Percentiles rank a stretch among this genome's conserved stretches.
Evolutionary conservation across 53 echinoderm and acorn worm genomes (phyloP).

Genomic region (Patiria pectinifera): DNA sequence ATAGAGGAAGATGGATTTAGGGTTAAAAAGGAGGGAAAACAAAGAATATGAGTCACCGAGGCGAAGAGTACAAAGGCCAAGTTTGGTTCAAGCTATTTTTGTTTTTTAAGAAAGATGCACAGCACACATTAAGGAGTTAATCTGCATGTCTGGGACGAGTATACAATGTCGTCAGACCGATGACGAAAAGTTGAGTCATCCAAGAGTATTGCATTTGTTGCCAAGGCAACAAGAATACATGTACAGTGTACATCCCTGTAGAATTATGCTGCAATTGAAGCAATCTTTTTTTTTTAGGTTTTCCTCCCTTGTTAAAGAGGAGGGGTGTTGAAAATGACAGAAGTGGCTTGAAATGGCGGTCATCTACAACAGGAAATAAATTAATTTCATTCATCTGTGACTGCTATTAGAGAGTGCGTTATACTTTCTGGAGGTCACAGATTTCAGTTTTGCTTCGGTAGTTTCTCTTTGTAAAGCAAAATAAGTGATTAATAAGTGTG

Average conservation of each 20-base stretch:
- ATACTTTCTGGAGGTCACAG: too few relatives aligned
- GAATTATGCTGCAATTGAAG: not conserved
- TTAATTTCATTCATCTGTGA: too few relatives aligned
- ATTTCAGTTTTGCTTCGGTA: too few relatives aligned
- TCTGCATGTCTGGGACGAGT: not conserved
- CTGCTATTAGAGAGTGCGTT: too few relatives aligned
- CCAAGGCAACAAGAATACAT: not conserved
- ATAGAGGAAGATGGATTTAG: not conserved
- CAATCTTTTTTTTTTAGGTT: too few relatives aligned
- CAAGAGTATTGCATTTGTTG: not conserved
- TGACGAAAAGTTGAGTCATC: not conserved
- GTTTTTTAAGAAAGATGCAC: not conserved
- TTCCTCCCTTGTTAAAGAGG: too few relatives aligned
- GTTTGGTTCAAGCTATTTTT: not conserved
- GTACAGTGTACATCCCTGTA: not conserved
- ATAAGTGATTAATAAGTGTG: too few relatives aligned
- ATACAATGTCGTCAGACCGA: not conserved
- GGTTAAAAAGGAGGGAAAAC: not conserved
- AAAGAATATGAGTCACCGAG: not conserved
- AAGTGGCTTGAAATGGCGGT: too few relatives aligned
- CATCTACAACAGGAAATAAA: too few relatives aligned
- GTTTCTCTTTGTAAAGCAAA: too few relatives aligned
- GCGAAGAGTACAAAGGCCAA: not conserved
- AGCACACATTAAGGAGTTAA: not conserved
- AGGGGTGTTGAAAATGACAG: too few relatives aligned